Evolutionary conservation across 2,888 invertebrate species (phyloP), one percentile per base, ranked within the genome.

Genomic region (Orchesella flavescens): DNA sequence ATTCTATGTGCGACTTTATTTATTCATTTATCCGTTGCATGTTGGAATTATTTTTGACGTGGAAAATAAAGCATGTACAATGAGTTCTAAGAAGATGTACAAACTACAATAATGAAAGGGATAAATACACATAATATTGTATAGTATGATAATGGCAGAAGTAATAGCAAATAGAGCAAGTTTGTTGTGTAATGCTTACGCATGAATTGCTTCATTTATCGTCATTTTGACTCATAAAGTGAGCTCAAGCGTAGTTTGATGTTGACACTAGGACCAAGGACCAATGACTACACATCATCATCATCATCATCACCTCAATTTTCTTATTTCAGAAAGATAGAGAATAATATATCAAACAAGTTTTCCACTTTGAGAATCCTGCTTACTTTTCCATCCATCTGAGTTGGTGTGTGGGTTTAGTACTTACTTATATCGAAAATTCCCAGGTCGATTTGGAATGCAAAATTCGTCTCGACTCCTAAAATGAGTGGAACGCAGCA

Each of bases 151-250:
- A 34, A 34, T 34, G 34, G 34, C 7, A 34, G 34, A 7, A 34
- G 34, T 34, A 34, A 2, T 34, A 4, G 34, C 34, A 34, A 34
- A 34, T 34, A 34, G 17, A 57, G 15, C 9, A 17, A 19, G 57
- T 57, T 17, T 53, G 53, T 53, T 53, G 53, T 53, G 53, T 53
- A 53, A n/a, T 53, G 9, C 17, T n/a, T 15, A n/a, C 46, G 24
- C 71, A 23, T 71, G n/a, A 71, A 53, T 71, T 23, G 19, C 21
- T 53, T 71, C 55, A 71, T 71, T 71, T 71, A 55, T 71, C 55
- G 71, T 55, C 71, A 71, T 55, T 71, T 71, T 49, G 55, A 53
- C 23, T 24, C 53, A 55, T 71, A 71, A 71, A 24, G 24, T 19
- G 53, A 71, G 55, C 71, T 71, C 71, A 71, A 71, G 71, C 55